These are phyloP conservation scores for Mimumesa dahlbomi DNA, from an alignment of 2,888 invertebrate genomes.

Conservation along the genomic window DNA sequence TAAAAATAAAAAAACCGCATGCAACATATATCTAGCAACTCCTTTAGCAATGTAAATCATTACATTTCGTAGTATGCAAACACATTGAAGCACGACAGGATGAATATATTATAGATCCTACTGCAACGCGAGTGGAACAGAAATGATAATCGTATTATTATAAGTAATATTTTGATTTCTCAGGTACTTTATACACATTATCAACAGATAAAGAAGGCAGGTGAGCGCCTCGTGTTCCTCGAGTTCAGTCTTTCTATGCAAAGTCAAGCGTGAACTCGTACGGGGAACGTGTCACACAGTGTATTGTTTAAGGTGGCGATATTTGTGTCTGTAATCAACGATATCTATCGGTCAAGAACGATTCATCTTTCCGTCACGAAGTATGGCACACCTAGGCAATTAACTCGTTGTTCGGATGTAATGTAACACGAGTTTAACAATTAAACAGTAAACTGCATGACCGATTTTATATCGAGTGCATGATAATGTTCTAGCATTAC, in stretches of 20 bases:
- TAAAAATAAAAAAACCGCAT: constrained; percentile 61
- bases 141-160: constrained; percentile 14
- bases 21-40: constrained; percentile 62
- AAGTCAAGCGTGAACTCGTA: neutral
- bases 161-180: constrained; percentile 67
- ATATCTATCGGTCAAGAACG: neutral
- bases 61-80: constrained; percentile 53
- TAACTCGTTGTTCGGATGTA: neutral
- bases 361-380: neutral
- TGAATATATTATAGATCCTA: constrained; percentile 29
- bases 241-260: constrained; percentile 26
- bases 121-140: constrained; percentile 22
- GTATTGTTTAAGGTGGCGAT: constrained; percentile 4
- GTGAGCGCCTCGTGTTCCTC: constrained; percentile 52
- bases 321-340: neutral
- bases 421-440: neutral
- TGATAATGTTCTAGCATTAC: constrained; percentile 23
- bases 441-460: constrained; percentile 5
- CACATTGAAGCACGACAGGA: constrained; percentile 55
- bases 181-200: constrained; percentile 80
- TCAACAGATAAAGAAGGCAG: constrained; percentile 74
- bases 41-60: constrained; percentile 40
- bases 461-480: constrained; percentile 12
- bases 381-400: neutral
- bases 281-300: neutral